A percentile compares a stretch with the other conserved stretches of the same genome.
phyloP scores from a whole-genome alignment of 2,797 vertebrate genomes.

The Alectoris magna region DNA sequence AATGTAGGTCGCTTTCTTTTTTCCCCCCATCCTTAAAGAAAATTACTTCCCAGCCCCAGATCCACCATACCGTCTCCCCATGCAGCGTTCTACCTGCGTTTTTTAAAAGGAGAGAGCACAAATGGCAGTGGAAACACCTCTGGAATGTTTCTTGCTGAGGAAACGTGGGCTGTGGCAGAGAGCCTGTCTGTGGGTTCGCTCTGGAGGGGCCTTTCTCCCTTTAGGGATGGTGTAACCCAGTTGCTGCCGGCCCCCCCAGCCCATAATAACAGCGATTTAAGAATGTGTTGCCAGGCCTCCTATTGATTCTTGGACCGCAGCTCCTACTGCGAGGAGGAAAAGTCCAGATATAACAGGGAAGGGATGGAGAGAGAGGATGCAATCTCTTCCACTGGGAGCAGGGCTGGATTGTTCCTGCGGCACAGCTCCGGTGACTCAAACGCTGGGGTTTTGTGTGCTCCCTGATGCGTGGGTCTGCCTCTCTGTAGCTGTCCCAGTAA shows the following conservation, averaged over 20 bases:
- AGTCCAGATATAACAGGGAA: conserved; percentile 17
- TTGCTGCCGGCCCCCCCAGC: neutral
- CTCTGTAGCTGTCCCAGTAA: conserved; percentile 33
- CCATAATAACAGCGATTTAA: neutral
- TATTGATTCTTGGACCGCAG: neutral
- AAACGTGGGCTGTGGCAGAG: neutral
- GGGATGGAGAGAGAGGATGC: neutral
- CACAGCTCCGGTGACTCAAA: conserved; percentile 33
- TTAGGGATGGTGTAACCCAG: neutral
- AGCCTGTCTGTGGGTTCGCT: neutral
- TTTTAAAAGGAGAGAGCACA: neutral
- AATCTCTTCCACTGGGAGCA: neutral
- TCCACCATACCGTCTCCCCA: neutral
- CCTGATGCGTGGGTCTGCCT: neutral
- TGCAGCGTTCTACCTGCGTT: neutral
- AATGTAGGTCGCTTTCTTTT: neutral
- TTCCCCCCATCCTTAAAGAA: neutral
- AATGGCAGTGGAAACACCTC: neutral
- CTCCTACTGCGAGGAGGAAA: neutral
- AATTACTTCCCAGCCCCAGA: neutral
- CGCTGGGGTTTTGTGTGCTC: conserved; percentile 17
- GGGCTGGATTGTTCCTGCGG: conserved; percentile 26
- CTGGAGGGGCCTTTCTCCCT: neutral
- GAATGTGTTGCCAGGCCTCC: neutral
- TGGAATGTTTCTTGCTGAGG: neutral